Evolutionary conservation across 2,797 vertebrate species (phyloP).

Genomic region (Loriculus beryllinus): DNA sequence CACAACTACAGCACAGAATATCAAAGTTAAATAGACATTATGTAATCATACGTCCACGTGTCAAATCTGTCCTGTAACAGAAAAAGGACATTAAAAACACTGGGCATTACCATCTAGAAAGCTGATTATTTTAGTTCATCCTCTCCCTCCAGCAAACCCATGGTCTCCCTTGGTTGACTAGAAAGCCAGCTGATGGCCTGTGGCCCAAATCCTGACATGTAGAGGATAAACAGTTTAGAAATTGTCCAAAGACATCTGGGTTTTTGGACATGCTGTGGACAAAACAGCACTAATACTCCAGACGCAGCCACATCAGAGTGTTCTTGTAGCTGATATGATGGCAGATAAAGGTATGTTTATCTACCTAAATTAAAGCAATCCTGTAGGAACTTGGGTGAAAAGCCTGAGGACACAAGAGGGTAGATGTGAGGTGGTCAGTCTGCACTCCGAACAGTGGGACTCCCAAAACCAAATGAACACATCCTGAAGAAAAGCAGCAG

Average conservation of each 20-base stretch:
- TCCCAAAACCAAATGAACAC: not conserved
- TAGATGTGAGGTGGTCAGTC: not conserved
- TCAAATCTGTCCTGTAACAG: not conserved
- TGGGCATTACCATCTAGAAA: not conserved
- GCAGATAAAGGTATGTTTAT: not conserved
- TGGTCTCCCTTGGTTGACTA: not conserved
- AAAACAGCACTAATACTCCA: not conserved
- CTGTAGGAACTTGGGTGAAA: not conserved
- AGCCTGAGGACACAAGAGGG: accelerated
- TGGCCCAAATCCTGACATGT: not conserved
- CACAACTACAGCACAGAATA: not conserved
- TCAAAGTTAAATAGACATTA: not conserved
- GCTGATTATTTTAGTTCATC: not conserved
- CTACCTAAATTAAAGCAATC: not conserved
- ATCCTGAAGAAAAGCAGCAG: not conserved
- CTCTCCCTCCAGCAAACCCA: not conserved
- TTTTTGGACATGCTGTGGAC: not conserved
- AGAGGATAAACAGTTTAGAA: not conserved
- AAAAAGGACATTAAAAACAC: not conserved
- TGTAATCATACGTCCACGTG: not conserved
- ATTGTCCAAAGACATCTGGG: not conserved
- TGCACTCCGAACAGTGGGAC: not conserved
- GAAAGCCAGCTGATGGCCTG: not conserved
- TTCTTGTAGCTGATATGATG: not conserved
- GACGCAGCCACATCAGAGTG: not conserved